phyloP scores from a whole-genome alignment of 2,113 vertebrate species.

The Limanda limanda region DNA sequence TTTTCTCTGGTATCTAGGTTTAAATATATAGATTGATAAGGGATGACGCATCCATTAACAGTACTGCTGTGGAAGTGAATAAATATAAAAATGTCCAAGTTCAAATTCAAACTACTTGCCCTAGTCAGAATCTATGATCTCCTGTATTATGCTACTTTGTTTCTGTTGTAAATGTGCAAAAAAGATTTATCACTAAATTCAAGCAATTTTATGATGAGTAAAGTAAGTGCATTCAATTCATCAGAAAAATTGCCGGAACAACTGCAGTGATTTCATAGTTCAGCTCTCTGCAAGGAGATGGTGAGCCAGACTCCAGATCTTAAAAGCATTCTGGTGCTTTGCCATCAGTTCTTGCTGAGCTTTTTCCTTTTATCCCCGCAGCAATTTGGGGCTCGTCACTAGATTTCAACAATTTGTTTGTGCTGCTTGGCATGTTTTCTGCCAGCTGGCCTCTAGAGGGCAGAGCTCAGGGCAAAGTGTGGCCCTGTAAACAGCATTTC shows the following conservation, averaged over 20 bases:
- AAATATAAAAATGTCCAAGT: background rate
- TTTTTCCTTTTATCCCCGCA: background rate
- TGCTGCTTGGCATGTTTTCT: constrained; percentile 15
- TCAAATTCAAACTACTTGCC: no score
- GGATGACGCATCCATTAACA: background rate
- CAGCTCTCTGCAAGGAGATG: background rate
- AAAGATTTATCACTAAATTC: background rate
- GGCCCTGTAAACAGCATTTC: constrained; percentile 9
- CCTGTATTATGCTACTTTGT: background rate
- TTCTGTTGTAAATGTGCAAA: background rate
- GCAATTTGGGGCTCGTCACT: constrained; percentile 18
- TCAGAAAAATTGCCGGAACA: background rate
- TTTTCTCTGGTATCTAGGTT: background rate
- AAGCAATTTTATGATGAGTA: background rate
- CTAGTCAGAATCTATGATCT: background rate
- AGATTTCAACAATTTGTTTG: constrained; percentile 29
- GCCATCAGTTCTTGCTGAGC: constrained; percentile 32
- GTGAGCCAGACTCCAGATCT: constrained; percentile 1
- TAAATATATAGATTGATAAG: background rate
- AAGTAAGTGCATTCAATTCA: background rate
- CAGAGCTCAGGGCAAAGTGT: constrained; percentile 19
- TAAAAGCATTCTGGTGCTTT: constrained; percentile 10
- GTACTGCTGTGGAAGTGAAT: background rate
- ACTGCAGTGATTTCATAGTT: background rate
- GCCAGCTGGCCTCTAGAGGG: constrained; percentile 60